A percentile compares a stretch with the other conserved stretches of the same genome.
phyloP scores from a whole-genome alignment of 2,113 vertebrate genomes.

The Indicator maculatus region DNA sequence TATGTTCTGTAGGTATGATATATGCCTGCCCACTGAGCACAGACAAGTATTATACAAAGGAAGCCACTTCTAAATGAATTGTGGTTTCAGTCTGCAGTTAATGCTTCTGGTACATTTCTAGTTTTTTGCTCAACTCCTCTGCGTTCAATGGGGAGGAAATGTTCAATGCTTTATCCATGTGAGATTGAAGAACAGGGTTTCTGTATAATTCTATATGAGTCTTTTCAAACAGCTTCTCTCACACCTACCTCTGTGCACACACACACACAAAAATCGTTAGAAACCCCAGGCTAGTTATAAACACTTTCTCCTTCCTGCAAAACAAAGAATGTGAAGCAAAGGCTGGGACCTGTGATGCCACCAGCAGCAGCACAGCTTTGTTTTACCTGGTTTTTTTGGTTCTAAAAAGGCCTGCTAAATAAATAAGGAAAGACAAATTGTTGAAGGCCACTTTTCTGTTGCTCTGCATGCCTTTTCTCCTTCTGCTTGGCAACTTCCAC shows the following conservation, averaged over 20 bases:
- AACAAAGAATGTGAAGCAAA: background rate
- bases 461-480: slow-evolving; percentile 11
- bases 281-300: background rate
- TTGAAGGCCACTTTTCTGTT: slow-evolving; percentile 6
- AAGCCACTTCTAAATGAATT: background rate
- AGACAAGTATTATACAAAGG: background rate
- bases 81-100: background rate
- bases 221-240: background rate
- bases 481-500: slow-evolving; percentile 42
- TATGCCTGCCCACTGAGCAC: background rate
- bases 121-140: background rate
- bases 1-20: background rate
- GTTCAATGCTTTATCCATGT: background rate
- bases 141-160: background rate
- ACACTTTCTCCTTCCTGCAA: background rate
- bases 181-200: background rate
- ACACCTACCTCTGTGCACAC: background rate
- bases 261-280: background rate
- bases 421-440: background rate
- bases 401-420: background rate
- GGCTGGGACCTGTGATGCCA: background rate
- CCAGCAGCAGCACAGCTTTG: background rate
- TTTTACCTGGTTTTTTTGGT: background rate
- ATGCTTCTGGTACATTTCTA: background rate
- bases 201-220: background rate